Evolutionary conservation across 2,113 vertebrate genomes (phyloP).

Genomic region (Eonycteris spelaea): DNA sequence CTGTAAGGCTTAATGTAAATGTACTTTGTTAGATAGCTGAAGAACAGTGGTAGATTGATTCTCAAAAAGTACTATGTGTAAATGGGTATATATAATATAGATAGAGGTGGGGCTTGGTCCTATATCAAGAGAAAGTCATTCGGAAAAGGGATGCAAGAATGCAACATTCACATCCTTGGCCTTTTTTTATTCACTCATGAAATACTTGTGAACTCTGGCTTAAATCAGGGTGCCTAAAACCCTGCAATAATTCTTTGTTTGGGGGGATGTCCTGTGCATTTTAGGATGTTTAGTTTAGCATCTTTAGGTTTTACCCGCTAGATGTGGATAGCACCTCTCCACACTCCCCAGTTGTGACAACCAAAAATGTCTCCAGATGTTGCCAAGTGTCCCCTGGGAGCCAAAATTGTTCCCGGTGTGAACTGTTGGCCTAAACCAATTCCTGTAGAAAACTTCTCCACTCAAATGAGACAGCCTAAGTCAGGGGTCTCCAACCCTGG

Average conservation of each 20-base stretch:
- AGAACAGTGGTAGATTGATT: neutral
- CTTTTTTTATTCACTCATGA: neutral
- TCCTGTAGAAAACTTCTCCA: neutral
- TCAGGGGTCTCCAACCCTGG: too few species aligned
- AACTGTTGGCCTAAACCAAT: neutral
- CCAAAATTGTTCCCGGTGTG: neutral
- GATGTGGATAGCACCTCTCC: neutral
- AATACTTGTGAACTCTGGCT: neutral
- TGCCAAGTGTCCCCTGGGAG: neutral
- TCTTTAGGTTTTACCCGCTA: neutral
- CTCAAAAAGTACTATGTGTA: neutral
- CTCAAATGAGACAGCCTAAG: neutral
- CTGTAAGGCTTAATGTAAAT: neutral
- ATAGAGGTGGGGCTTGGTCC: neutral
- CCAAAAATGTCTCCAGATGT: neutral
- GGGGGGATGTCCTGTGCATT: too few species aligned
- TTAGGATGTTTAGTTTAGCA: neutral
- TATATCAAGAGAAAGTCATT: neutral
- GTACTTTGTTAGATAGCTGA: neutral
- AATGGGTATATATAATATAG: neutral
- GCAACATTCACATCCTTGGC: neutral
- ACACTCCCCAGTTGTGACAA: neutral
- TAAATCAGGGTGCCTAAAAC: neutral
- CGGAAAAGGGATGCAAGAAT: neutral
- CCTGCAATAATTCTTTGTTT: neutral